Percentiles rank a stretch among this genome's conserved stretches.
Evolutionary conservation across 2,113 vertebrate genomes (phyloP).

Genomic region (Murina feae): DNA sequence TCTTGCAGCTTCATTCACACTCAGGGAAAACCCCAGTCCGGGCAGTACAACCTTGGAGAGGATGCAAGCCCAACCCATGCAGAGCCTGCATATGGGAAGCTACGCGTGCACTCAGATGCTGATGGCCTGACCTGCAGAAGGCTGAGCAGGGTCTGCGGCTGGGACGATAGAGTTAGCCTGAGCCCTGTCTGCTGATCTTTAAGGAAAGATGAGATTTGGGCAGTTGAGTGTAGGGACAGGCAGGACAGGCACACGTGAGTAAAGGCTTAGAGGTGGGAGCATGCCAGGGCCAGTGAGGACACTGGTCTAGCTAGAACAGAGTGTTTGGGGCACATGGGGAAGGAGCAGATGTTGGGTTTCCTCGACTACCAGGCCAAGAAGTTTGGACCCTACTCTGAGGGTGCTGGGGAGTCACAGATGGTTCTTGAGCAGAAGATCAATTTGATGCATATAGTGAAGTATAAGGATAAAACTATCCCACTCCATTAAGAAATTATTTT

Average conservation of each 20-base stretch:
- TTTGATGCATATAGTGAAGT: not conserved
- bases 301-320: not conserved
- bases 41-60: not conserved
- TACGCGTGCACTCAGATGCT: not conserved
- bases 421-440: not conserved
- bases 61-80: rapidly evolving
- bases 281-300: not conserved
- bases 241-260: not conserved
- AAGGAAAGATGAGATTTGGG: not conserved
- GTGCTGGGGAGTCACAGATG: not conserved
- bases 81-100: not conserved
- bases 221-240: not conserved
- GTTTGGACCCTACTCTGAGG: not conserved
- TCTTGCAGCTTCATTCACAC: not conserved
- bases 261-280: not conserved
- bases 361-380: not conserved
- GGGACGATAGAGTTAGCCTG: rapidly evolving
- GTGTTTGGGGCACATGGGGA: not conserved
- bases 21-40: not conserved
- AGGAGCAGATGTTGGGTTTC: not conserved
- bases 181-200: not conserved
- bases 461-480: not conserved
- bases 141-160: not conserved
- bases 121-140: not conserved
- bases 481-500: not conserved